Evolutionary conservation across 2,888 invertebrate genomes (phyloP).

Genomic region (Psylliodes chrysocephalus): DNA sequence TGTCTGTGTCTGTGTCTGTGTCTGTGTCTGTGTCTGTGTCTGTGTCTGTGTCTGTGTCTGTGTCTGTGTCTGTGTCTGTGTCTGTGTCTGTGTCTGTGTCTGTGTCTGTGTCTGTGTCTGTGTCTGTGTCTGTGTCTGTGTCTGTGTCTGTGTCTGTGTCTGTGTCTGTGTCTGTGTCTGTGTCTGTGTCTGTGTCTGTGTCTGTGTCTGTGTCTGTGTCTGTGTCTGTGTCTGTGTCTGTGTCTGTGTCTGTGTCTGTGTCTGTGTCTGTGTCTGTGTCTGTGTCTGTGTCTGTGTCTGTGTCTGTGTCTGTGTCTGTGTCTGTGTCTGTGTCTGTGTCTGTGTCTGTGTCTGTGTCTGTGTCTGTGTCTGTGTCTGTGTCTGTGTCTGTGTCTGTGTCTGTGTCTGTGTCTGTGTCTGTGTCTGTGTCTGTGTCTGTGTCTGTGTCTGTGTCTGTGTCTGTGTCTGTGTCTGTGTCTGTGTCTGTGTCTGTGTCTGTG

Average conservation of each 20-base stretch:
- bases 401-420: constrained; percentile 1
- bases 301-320: not conserved
- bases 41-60: not conserved
- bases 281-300: not conserved
- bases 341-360: not conserved
- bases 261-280: not conserved
- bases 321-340: not conserved
- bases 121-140: not conserved
- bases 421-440: not conserved
- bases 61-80: not conserved
- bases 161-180: not conserved
- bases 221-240: not conserved
- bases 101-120: not conserved
- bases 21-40: not conserved
- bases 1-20: not conserved
- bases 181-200: not conserved
- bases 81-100: not conserved
- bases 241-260: not conserved
- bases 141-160: not conserved
- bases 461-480: not conserved
- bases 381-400: not conserved
- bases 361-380: not conserved
- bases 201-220: not conserved
- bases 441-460: not conserved
- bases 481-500: not conserved